phyloP scores from a whole-genome alignment of 2,888 invertebrate species.

The Trichopoda pennipes region DNA sequence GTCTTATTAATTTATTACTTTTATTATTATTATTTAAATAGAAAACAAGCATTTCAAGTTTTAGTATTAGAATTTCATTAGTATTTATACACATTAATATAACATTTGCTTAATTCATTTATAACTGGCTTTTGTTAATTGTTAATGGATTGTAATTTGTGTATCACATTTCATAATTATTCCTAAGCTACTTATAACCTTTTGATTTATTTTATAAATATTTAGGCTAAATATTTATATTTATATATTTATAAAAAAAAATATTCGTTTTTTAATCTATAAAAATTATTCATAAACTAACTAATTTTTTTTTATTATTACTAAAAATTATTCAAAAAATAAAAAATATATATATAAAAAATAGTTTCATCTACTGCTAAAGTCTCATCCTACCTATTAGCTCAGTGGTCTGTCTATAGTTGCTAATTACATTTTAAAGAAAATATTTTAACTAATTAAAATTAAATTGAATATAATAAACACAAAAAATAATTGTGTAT shows the following conservation, averaged over 20 bases:
- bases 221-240: conserved; percentile 13
- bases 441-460: conserved; percentile 9
- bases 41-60: conserved; percentile 12
- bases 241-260: conserved; percentile 51
- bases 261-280: conserved; percentile 14
- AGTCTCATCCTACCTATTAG: conserved; percentile 63
- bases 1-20: neutral
- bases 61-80: conserved; percentile 3
- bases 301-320: conserved; percentile 26
- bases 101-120: conserved; percentile 34
- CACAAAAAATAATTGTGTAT: conserved; percentile 15
- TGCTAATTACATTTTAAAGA: conserved; percentile 52
- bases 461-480: conserved; percentile 3
- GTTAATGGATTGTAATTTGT: conserved; percentile 64
- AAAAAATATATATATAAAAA: conserved; percentile 8
- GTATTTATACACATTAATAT: conserved; percentile 2
- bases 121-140: conserved; percentile 48
- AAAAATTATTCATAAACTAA: conserved; percentile 56
- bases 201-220: conserved; percentile 8
- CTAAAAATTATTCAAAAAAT: conserved; percentile 27
- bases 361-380: conserved; percentile 66
- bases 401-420: conserved; percentile 67
- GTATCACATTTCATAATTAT: conserved; percentile 65
- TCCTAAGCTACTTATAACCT: conserved; percentile 9
- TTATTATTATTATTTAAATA: conserved; percentile 18